Conservation (phyloP, 2,113 vertebrate species). For the Hystrix cristata region DNA sequence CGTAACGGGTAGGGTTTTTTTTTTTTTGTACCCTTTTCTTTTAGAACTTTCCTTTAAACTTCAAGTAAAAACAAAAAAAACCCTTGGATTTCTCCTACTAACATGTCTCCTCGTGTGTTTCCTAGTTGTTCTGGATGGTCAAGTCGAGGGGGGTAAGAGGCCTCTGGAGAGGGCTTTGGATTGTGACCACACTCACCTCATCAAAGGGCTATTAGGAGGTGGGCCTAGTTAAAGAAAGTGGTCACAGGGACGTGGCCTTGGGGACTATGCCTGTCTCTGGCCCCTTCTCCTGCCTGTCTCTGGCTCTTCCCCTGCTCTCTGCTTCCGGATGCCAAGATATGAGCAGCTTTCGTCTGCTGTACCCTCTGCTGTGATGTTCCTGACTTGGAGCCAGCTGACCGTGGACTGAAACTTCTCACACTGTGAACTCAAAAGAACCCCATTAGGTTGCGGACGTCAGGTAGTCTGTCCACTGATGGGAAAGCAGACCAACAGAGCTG, state of each 20-base stretch:
- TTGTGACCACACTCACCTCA: background rate
- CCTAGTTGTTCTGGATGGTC: background rate
- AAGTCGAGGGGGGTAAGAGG: background rate
- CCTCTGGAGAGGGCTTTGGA: background rate
- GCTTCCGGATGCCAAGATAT: background rate
- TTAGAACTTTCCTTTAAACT: conserved; percentile 15
- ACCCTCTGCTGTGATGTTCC: background rate
- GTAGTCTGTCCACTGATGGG: background rate
- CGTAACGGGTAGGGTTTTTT: background rate
- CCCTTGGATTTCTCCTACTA: background rate
- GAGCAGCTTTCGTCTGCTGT: background rate
- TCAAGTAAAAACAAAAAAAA: background rate
- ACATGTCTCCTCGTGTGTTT: background rate
- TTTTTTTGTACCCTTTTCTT: background rate
- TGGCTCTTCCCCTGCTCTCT: background rate
- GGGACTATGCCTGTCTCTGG: background rate
- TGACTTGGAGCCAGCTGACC: background rate
- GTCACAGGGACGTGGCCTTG: background rate
- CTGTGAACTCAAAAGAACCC: background rate
- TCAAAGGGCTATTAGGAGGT: background rate
- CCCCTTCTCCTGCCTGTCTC: background rate
- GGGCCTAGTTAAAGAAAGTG: background rate
- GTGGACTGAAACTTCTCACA: background rate
- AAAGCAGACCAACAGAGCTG: background rate
- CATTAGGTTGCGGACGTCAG: background rate